Conservation (phyloP, 2,888 invertebrate species). For the Sinhomidia bicolor region DNA sequence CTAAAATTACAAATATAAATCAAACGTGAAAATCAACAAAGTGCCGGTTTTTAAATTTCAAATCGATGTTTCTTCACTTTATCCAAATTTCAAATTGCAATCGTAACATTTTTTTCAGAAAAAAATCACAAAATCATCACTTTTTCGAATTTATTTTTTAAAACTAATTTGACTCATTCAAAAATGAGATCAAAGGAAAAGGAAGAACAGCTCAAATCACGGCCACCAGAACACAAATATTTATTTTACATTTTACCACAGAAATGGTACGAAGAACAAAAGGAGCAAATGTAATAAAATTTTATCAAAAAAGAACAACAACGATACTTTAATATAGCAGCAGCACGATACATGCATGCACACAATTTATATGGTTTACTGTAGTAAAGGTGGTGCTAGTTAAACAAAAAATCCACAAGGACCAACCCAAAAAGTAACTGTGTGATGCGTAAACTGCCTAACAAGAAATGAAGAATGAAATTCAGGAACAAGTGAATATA, state of each 20-base stretch:
- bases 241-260: constrained; percentile 33
- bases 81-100: too few species aligned
- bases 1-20: background rate
- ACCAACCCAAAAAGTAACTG: background rate
- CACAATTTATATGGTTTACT: background rate
- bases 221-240: constrained; percentile 70
- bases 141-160: background rate
- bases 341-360: background rate
- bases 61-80: too few species aligned
- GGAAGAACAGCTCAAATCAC: constrained; percentile 60
- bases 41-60: too few species aligned
- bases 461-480: constrained; percentile 60
- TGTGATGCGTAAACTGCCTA: constrained; percentile 44
- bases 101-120: background rate
- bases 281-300: constrained; percentile 19
- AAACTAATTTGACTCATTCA: constrained; percentile 5
- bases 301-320: background rate
- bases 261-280: constrained; percentile 16
- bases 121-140: background rate
- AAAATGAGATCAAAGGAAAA: constrained; percentile 68
- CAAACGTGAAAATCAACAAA: background rate
- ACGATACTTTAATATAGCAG: background rate
- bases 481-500: constrained; percentile 54
- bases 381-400: too few species aligned
- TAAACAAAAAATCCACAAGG: constrained; percentile 34